A percentile compares a stretch with the other conserved stretches of the same genome.
Conservation (phyloP, 1,140 invertebrate species). For the Cherax quadricarinatus region DNA sequence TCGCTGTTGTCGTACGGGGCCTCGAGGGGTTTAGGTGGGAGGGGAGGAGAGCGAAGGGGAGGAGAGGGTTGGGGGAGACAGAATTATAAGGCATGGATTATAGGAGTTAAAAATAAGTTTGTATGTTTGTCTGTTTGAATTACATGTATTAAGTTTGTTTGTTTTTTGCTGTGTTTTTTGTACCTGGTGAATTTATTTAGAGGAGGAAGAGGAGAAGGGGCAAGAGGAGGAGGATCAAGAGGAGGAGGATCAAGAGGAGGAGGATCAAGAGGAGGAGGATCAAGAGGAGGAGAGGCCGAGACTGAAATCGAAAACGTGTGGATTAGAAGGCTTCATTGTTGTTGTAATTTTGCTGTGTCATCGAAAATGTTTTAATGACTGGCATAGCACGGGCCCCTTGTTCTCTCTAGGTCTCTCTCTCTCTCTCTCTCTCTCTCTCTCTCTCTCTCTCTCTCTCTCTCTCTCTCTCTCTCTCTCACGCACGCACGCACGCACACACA, state of each 20-base stretch:
- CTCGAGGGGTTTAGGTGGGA: neutral
- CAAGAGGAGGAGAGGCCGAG: too few relatives aligned
- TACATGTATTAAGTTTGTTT: neutral
- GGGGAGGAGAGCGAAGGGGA: too few relatives aligned
- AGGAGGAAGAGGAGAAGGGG: neutral
- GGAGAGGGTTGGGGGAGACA: too few relatives aligned
- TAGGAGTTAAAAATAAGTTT: neutral
- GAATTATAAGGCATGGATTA: too few relatives aligned
- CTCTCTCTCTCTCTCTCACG: neutral
- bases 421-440: neutral
- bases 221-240: too few relatives aligned
- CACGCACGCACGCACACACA: neutral
- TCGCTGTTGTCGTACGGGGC: neutral
- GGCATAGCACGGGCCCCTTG: constrained; percentile 4
- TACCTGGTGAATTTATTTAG: neutral
- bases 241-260: too few relatives aligned
- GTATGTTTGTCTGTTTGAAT: neutral
- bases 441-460: neutral
- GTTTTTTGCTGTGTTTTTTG: neutral
- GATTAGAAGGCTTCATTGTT: constrained; percentile 48
- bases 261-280: too few relatives aligned
- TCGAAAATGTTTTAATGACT: constrained; percentile 41
- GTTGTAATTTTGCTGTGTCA: constrained; percentile 45
- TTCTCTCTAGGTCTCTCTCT: neutral
- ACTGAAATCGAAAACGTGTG: constrained; percentile 25